Conservation (phyloP, 1,140 invertebrate species). For the Gryllus bimaculatus region DNA sequence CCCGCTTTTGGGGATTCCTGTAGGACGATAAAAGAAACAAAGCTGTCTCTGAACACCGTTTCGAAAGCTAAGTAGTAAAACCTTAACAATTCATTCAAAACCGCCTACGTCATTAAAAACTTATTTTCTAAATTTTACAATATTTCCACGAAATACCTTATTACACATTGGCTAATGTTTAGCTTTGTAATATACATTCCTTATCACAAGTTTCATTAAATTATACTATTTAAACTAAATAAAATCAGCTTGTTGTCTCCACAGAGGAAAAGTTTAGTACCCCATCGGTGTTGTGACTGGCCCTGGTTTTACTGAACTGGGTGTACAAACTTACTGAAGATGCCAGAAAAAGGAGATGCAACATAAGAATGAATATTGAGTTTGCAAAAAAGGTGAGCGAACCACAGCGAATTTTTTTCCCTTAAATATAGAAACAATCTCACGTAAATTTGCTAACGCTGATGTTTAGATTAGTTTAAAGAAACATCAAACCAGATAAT, state of each 20-base stretch:
- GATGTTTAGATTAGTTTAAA: neutral
- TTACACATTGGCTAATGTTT: too few species aligned
- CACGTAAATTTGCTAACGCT: neutral
- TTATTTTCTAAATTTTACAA: too few species aligned
- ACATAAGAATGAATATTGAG: conserved; percentile 48
- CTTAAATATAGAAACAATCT: too few species aligned
- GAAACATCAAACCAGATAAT: neutral
- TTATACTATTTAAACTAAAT: too few species aligned
- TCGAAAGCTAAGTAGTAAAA: neutral
- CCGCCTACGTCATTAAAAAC: too few species aligned
- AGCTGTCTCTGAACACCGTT: neutral
- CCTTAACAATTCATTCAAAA: too few species aligned
- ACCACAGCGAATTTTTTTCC: too few species aligned
- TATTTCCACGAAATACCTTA: too few species aligned
- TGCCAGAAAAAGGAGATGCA: conserved; percentile 44
- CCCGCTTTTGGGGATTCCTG: conserved; percentile 41
- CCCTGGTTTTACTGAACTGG: conserved; percentile 56
- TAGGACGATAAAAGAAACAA: conserved; percentile 22
- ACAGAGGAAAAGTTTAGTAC: conserved; percentile 41
- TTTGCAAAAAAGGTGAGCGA: conserved; percentile 42
- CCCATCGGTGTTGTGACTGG: conserved; percentile 42
- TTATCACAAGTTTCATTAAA: too few species aligned
- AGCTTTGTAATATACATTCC: too few species aligned
- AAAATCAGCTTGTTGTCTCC: too few species aligned
- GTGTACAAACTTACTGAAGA: conserved; percentile 49